A percentile compares a stretch with the other conserved stretches of the same genome.
phyloP scores from a whole-genome alignment of 2,797 vertebrate species.

The Phoxinus dragarum region DNA sequence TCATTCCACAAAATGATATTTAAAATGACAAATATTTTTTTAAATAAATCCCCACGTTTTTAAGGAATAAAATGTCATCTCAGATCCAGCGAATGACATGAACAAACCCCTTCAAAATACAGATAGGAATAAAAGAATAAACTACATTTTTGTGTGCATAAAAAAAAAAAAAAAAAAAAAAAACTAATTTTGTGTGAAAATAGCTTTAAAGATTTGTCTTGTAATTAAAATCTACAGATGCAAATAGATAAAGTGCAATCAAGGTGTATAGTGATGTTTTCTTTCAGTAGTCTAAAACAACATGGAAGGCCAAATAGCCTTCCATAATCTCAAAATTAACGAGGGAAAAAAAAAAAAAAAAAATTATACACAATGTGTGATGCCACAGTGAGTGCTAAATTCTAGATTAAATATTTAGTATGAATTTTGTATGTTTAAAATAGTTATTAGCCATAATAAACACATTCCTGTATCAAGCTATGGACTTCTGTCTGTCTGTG shows the following conservation, averaged over 20 bases:
- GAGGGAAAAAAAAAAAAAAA: not conserved
- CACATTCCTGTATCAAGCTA: not conserved
- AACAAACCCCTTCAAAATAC: not conserved
- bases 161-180: not conserved
- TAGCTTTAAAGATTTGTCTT: not conserved
- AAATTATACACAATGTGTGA: too few species aligned
- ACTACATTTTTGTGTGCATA: too few species aligned
- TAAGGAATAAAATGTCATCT: not conserved
- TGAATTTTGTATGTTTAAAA: not conserved
- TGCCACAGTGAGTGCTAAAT: not conserved
- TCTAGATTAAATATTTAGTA: not conserved
- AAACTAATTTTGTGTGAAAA: not conserved
- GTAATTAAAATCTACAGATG: not conserved
- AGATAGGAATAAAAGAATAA: not conserved
- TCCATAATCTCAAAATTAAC: not conserved
- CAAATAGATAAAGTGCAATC: not conserved
- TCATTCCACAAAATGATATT: not conserved
- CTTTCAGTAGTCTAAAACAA: not conserved
- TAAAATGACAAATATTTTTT: too few species aligned
- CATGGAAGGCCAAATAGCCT: not conserved
- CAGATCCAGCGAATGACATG: not conserved
- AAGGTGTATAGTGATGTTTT: not conserved
- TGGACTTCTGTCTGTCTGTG: not conserved
- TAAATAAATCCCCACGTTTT: not conserved
- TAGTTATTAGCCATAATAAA: not conserved